Conservation (phyloP, 64 coral and sea anemone genomes). For the Cladopsammia gracilis region DNA sequence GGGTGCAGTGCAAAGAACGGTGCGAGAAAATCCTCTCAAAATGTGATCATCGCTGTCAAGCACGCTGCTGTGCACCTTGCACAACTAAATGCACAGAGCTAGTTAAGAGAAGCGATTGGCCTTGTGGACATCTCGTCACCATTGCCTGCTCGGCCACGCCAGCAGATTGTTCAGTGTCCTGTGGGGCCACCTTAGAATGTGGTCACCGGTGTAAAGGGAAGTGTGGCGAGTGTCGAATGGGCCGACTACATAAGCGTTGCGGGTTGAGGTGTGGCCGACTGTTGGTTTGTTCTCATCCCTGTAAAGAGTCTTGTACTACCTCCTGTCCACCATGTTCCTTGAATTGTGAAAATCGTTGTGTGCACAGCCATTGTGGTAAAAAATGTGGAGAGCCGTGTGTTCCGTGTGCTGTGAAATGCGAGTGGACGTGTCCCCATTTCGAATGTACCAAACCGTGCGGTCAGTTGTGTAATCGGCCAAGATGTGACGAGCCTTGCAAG, state of each 20-base stretch:
- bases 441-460: constrained; percentile 54
- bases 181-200: neutral
- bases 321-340: constrained; percentile 57
- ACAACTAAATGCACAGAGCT: neutral
- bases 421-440: constrained; percentile 59
- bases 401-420: constrained; percentile 11
- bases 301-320: constrained; percentile 9
- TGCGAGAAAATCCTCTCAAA: constrained; percentile 4
- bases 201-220: constrained; percentile 20
- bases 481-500: constrained; percentile 57
- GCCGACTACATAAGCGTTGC: constrained; percentile 69
- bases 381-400: constrained; percentile 64
- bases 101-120: neutral
- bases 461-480: constrained; percentile 57
- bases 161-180: neutral
- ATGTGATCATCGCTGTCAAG: constrained; percentile 7
- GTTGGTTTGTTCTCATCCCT: constrained; percentile 62
- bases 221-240: constrained; percentile 72
- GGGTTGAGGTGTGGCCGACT: constrained; percentile 25
- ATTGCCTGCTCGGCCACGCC: constrained; percentile 14
- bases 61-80: neutral
- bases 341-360: constrained; percentile 48
- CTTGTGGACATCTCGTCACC: constrained; percentile 22
- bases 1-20: constrained; percentile 13
- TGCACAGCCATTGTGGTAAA: constrained; percentile 36